Evolutionary conservation across 53 echinoderm and acorn worm genomes (phyloP), one percentile per base, ranked within the genome.

Genomic region (Echinarachnius parma): DNA sequence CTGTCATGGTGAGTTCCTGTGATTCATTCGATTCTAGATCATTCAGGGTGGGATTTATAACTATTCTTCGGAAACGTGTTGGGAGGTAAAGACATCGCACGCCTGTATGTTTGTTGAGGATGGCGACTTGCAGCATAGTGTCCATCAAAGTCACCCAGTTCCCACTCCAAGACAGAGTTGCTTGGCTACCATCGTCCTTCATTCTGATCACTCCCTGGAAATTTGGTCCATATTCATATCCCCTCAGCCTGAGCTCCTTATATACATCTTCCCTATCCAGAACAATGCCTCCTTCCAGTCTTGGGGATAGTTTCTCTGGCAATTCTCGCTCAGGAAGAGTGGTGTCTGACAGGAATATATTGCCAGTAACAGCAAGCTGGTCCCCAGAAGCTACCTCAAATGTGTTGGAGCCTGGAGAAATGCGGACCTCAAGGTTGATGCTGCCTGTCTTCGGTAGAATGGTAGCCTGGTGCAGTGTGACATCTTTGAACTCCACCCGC

Each of bases 311-410:
- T n/a, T n/a, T n/a, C n/a, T n/a, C n/a, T n/a, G n/a, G n/a, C n/a
- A n/a, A n/a, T n/a, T n/a, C n/a, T 21, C 36, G 39, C 53, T 25
- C 64, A 1, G 50, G 30, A 18, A 78, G 56, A 3, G 78, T 78
- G 19, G 86, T 78, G n/a, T 90, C 86, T 48, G 86, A 78, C n/a
- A 90, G 2, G 19, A 77, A 64, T n/a, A 83, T 82, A 64, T 85
- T 78, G 46, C 90, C 90, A 18, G 90, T 78, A 20, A 82, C 86
- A 22, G 85, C 64, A 21, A 90, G 75, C 75, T 90, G 86, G 48
- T 90, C 85, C 2, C 90, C 81, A 26, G 86, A 78, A 18, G 76
- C 81, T 34, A 90, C 78, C 63, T 90, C 90, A 79, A 90, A 90
- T 19, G 80, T 69, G 72, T 81, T 85, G 24, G 90, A 77, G 20